A percentile compares a stretch with the other conserved stretches of the same genome.
Evolutionary conservation across 2,113 vertebrate genomes (phyloP).

Genomic region (Equus przewalskii): DNA sequence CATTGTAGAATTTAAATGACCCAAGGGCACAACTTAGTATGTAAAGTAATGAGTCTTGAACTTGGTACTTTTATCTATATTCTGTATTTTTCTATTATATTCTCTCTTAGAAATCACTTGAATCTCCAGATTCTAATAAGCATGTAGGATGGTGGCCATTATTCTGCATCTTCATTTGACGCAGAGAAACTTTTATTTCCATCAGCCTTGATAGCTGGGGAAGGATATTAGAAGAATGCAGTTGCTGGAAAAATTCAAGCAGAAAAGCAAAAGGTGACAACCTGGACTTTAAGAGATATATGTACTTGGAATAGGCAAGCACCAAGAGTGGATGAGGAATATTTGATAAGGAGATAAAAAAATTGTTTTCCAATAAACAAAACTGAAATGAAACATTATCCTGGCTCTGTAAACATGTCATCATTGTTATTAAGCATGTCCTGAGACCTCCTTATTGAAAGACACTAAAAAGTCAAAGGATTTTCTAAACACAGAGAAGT

Average conservation of each 20-base stretch:
- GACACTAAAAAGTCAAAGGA: not conserved
- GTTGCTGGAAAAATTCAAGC: not conserved
- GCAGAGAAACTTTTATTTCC: not conserved
- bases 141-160: not conserved
- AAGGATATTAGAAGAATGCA: not conserved
- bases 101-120: not conserved
- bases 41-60: not conserved
- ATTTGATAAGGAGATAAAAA: not conserved
- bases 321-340: not conserved
- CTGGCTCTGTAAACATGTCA: not conserved
- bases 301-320: not conserved
- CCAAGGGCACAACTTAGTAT: not conserved
- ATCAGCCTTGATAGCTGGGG: not conserved
- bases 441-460: not conserved
- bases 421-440: not conserved
- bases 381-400: not conserved
- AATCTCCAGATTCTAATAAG: not conserved
- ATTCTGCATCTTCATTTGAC: not conserved
- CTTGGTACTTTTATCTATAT: not conserved
- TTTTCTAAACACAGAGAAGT: not conserved
- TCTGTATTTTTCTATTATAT: not conserved
- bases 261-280: not conserved
- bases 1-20: not conserved
- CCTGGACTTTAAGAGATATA: not conserved
- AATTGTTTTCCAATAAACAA: not conserved